These are phyloP conservation scores for Drosophila tristis DNA, from an alignment of 1,140 invertebrate genomes.

Conservation along the genomic window DNA sequence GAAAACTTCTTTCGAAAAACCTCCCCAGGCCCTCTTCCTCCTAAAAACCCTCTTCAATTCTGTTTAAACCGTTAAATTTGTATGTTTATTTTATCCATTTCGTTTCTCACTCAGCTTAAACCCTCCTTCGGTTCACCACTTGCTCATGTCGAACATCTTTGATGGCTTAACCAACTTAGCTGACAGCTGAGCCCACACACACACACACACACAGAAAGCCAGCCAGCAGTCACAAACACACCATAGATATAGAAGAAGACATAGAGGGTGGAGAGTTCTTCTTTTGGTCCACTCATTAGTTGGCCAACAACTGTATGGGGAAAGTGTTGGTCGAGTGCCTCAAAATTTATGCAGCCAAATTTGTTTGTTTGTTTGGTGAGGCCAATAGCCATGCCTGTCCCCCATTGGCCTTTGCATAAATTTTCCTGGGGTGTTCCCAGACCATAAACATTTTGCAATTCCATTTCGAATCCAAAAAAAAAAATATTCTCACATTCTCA, in stretches of 20 bases:
- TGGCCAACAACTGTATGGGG: slow-evolving; percentile 36
- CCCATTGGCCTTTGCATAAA: slow-evolving; percentile 19
- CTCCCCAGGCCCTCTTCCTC: too few relatives aligned
- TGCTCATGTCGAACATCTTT: not conserved
- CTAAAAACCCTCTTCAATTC: too few relatives aligned
- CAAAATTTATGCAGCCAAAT: slow-evolving; percentile 70
- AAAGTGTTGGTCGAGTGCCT: slow-evolving; percentile 29
- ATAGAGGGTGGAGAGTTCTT: slow-evolving; percentile 1
- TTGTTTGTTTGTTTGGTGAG: slow-evolving; percentile 39
- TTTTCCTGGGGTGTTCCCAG: slow-evolving; percentile 14
- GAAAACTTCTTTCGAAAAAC: too few relatives aligned
- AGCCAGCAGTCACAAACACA: slow-evolving; percentile 18
- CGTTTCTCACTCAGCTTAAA: not conserved
- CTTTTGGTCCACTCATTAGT: slow-evolving; percentile 30
- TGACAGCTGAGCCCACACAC: slow-evolving; percentile 12
- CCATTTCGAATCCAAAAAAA: slow-evolving; percentile 58
- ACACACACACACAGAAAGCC: not conserved
- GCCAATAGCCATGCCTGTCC: too few relatives aligned
- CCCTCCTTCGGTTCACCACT: not conserved
- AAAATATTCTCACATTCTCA: slow-evolving; percentile 61
- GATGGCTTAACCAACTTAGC: slow-evolving; percentile 32
- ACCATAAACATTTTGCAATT: slow-evolving; percentile 68
- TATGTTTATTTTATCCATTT: too few relatives aligned
- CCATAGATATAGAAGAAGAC: not conserved
- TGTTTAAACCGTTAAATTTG: too few relatives aligned